Evolutionary conservation across 2,113 vertebrate species (phyloP), one percentile per base, ranked within the genome.

Genomic region (Glareola pratincola): DNA sequence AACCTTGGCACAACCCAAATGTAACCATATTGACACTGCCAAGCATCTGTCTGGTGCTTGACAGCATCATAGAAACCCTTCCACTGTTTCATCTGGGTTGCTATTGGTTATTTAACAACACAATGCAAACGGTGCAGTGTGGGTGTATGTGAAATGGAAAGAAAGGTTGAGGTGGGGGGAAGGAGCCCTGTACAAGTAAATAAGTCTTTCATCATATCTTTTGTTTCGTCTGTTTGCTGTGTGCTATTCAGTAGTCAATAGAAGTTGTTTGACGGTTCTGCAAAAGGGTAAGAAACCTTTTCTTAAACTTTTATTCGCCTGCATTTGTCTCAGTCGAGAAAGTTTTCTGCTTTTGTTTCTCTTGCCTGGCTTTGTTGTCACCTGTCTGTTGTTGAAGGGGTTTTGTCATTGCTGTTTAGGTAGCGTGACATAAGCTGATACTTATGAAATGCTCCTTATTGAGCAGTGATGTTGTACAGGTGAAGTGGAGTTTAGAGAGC

Each of bases 161-260:
- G 96, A 94, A 97, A 98, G 92, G 93, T 92, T 94, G 94, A 78
- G 72, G 66, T 64, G 83, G 90, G 94, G 97, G 87, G 82, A 97
- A 96, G 90, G 93, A 96, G 76, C 93, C 96, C 87, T 66, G 94
- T 68, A 67, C 45, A 36, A 97, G 96, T 97, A 98, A 98, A 98
- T 95, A 98, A 27, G 48, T 96, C 96, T 98, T 98, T 98, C 98
- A 97, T 97, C 96, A 56, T 88, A 85, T 68, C 97, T 97, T 98
- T 98, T 98, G 97, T 98, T 96, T 91, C 76, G 66, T 60, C 54
- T 98, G 95, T 98, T 98, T 98, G 97, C 96, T 68, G 76, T 94
- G 96, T 92, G 93, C 97, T 97, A 95, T 98, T 98, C 95, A 76
- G 92, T 97, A 97, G 96, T 97, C 97, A 94, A 94, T 94, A 90